Evolutionary conservation across 2,113 vertebrate species (phyloP).

Genomic region (Arenaria interpres): DNA sequence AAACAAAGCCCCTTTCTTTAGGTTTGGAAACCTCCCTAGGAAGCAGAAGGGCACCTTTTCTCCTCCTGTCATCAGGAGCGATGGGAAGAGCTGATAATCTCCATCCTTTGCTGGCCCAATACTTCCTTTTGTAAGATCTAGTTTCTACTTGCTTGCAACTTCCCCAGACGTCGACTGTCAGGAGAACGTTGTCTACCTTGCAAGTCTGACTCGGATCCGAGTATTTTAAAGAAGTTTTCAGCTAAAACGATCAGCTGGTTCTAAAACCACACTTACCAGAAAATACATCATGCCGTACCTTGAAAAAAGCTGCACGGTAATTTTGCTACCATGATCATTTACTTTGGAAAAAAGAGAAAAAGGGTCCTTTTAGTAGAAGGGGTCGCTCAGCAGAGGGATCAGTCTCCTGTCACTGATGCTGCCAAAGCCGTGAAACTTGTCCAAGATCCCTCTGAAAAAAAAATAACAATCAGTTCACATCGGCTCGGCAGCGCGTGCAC

Average conservation of each 20-base stretch:
- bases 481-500: neutral
- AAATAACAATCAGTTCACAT: neutral
- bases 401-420: neutral
- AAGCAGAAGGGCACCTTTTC: constrained; percentile 31
- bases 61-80: neutral
- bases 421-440: neutral
- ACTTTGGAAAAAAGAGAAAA: neutral
- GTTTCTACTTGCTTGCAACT: constrained; percentile 30
- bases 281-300: neutral
- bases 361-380: neutral
- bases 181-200: neutral
- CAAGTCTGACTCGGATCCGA: neutral
- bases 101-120: neutral
- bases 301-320: neutral
- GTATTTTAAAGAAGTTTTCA: neutral
- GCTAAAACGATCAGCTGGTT: neutral
- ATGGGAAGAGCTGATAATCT: constrained; percentile 27
- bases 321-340: neutral
- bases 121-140: constrained; percentile 16
- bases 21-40: neutral
- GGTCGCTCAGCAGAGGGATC: neutral
- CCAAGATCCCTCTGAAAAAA: neutral
- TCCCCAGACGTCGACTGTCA: neutral
- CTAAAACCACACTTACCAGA: neutral
- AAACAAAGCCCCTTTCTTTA: constrained; percentile 19